A percentile compares a stretch with the other conserved stretches of the same genome.
Evolutionary conservation across 2,888 invertebrate species (phyloP).

Genomic region (Polyommatus iphigenia): DNA sequence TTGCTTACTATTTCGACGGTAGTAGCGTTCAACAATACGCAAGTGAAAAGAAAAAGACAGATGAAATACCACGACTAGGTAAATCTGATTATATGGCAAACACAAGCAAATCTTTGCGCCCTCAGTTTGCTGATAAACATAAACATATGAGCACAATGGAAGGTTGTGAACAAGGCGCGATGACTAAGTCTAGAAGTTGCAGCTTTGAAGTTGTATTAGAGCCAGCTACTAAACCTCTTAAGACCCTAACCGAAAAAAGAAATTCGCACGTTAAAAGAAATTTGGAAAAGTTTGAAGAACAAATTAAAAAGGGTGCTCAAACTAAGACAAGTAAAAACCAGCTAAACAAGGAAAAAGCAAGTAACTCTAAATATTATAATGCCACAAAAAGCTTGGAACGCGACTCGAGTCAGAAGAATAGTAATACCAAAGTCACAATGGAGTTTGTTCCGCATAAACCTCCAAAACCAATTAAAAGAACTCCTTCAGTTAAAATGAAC

Average conservation of each 20-base stretch:
- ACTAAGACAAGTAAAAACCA: conserved; percentile 68
- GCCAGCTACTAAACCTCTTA: conserved; percentile 71
- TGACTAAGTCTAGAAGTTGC: conserved; percentile 76
- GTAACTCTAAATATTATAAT: conserved; percentile 65
- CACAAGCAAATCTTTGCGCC: conserved; percentile 70
- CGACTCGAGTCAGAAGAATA: conserved; percentile 68
- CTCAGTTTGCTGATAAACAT: conserved; percentile 65
- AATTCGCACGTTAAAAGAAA: conserved; percentile 79
- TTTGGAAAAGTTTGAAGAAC: conserved; percentile 81
- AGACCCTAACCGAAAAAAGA: conserved; percentile 71
- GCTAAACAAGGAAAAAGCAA: conserved; percentile 70
- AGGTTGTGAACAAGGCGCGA: conserved; percentile 66
- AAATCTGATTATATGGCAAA: conserved; percentile 78
- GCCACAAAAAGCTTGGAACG: conserved; percentile 74
- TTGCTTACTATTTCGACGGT: conserved; percentile 77
- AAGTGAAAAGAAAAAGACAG: conserved; percentile 64
- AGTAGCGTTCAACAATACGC: conserved; percentile 66
- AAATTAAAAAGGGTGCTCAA: conserved; percentile 69
- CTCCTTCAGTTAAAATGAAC: conserved; percentile 82
- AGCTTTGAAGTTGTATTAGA: conserved; percentile 77
- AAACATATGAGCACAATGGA: conserved; percentile 73
- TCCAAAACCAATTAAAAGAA: conserved; percentile 85
- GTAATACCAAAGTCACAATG: conserved; percentile 72
- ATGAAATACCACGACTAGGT: conserved; percentile 81
- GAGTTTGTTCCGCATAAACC: conserved; percentile 86